Conservation (phyloP, 2,888 invertebrate genomes). For the Hyalella azteca region DNA sequence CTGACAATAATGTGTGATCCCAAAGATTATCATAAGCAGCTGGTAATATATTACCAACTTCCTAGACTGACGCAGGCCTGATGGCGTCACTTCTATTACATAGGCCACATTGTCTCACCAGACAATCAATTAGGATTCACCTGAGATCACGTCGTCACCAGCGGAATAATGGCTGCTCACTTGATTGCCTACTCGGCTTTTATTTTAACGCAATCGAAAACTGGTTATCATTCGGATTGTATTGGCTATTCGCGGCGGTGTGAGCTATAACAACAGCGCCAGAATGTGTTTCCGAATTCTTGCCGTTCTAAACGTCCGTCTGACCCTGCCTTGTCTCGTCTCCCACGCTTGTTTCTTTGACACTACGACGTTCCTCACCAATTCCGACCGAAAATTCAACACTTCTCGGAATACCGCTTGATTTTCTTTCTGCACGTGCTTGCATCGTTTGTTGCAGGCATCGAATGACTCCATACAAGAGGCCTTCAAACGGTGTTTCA, state of each 20-base stretch:
- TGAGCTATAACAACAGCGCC: not conserved
- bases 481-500: too few species aligned
- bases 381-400: not conserved
- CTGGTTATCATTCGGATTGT: not conserved
- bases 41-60: too few species aligned
- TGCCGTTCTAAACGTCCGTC: conserved; percentile 13
- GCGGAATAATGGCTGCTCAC: not conserved
- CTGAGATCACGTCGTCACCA: conserved; percentile 5
- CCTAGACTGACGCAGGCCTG: not conserved
- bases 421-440: not conserved
- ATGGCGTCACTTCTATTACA: not conserved
- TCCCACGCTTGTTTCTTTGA: not conserved
- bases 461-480: too few species aligned
- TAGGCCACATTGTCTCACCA: not conserved
- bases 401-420: not conserved
- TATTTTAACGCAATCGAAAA: not conserved
- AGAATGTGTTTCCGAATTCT: not conserved
- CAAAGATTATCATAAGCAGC: too few species aligned
- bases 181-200: not conserved
- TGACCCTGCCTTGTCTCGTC: not conserved
- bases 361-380: not conserved
- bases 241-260: not conserved
- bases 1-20: too few species aligned
- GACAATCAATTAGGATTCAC: conserved; percentile 3
- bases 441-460: too few species aligned